Base-by-base conservation (phyloP, 2,113 vertebrate species). In the Chloropsis cyanopogon region DNA sequence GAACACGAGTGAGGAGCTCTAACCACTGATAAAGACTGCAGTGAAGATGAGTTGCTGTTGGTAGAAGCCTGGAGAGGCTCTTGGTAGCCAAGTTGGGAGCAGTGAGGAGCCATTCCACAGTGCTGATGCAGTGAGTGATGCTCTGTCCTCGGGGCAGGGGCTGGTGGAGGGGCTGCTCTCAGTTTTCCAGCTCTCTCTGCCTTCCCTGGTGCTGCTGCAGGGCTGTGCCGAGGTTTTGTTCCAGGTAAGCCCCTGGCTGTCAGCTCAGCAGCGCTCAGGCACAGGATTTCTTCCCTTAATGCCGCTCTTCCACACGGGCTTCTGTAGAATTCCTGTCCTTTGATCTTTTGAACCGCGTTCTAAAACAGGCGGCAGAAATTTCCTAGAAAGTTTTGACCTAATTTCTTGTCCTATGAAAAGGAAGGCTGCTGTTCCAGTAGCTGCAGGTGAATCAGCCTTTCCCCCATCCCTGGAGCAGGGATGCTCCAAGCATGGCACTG, bases 311-410 rank as follows among this genome's bases (percentile, higher is more conserved):
- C 84, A 8, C 23, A 10, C 0, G 0, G 54, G 22, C 44, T 50
- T 65, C 89, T 69, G 33, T 76, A 89, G 94, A 89, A 82, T 69
- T 79, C 60, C 61, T 82, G 70, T 33, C 66, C 78, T 96, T 82
- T 93, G 57, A 82, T 96, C 91, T 85, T 80, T 72, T 76, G 89
- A 95, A 75, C 84, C 2, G 3, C 31, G 3, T 16, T 87, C 89
- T 85, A 11, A 95, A 95, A 82, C 37, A 47, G 73, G 78, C 18
- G 0, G 53, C 73, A 61, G 94, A 91, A 82, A 92, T 80, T 96
- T 96, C 95, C 94, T 95, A 85, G 94, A 96, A 96, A 93, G 95
- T 91, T 95, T 91, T 95, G 94, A 93, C 94, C 94, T 87, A 76
- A 91, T 96, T 96, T 93, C 73, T 82, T 35, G 44, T 26, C 53